These are phyloP conservation scores for Penaeus chinensis DNA, from an alignment of 1,140 invertebrate species.

Conservation along the genomic window DNA sequence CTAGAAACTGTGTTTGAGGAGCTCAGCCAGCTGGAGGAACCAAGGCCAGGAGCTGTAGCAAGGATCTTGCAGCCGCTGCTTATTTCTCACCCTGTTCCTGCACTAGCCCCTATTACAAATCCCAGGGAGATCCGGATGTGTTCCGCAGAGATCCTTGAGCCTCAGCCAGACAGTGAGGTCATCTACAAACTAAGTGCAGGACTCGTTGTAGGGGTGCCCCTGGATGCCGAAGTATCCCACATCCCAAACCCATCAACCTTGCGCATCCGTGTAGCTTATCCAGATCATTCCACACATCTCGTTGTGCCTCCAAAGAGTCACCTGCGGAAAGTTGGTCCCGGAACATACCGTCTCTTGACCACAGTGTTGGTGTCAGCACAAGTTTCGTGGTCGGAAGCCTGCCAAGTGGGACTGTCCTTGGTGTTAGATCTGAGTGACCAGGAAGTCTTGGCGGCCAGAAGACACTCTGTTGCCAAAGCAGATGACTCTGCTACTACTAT, in stretches of 20 bases:
- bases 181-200: constrained; percentile 94
- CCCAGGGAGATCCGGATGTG: constrained; percentile 78
- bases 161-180: constrained; percentile 83
- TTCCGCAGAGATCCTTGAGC: constrained; percentile 85
- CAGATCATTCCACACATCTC: constrained; percentile 88
- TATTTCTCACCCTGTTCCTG: constrained; percentile 69
- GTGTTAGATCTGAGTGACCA: constrained; percentile 82
- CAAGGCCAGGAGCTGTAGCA: constrained; percentile 85
- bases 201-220: constrained; percentile 83
- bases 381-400: constrained; percentile 74
- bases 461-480: constrained; percentile 70
- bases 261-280: constrained; percentile 88
- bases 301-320: constrained; percentile 78
- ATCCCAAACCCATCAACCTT: constrained; percentile 79
- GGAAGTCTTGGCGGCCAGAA: constrained; percentile 67
- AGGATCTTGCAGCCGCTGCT: constrained; percentile 85
- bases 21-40: constrained; percentile 81
- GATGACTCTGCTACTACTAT: constrained; percentile 78
- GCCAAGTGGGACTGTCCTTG: constrained; percentile 86
- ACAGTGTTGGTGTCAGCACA: constrained; percentile 90
- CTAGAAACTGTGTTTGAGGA: constrained; percentile 83
- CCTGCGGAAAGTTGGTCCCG: constrained; percentile 71
- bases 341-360: constrained; percentile 78
- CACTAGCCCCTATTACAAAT: constrained; percentile 68
- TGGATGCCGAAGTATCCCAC: constrained; percentile 88